Evolutionary conservation across 2,888 invertebrate species (phyloP).

Genomic region (Microdon myrmicae): DNA sequence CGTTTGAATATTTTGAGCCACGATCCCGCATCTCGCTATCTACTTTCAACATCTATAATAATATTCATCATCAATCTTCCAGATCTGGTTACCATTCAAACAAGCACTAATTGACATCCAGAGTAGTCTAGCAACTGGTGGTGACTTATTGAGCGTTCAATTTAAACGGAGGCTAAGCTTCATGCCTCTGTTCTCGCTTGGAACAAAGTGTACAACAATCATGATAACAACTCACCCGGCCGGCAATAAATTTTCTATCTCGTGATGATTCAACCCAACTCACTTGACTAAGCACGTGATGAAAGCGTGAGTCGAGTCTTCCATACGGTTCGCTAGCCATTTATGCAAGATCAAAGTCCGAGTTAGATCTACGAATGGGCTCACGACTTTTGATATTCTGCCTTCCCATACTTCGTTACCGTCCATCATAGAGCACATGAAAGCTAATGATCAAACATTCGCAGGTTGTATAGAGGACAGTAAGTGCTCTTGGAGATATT

Average conservation of each 20-base stretch:
- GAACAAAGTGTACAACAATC: neutral
- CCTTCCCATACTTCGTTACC: conserved; percentile 4
- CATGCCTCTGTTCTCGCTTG: too few species aligned
- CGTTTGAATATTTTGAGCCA: too few species aligned
- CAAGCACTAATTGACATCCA: too few species aligned
- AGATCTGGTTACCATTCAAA: too few species aligned
- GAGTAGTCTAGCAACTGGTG: too few species aligned
- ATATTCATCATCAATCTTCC: too few species aligned
- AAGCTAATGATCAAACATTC: neutral
- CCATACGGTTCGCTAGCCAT: too few species aligned
- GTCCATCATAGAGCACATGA: neutral
- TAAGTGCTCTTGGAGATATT: conserved; percentile 39
- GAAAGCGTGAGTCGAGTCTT: conserved; percentile 33
- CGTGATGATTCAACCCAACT: conserved; percentile 47
- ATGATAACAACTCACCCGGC: neutral
- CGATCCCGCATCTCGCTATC: too few species aligned
- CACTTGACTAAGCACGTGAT: conserved; percentile 41
- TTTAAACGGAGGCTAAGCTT: too few species aligned
- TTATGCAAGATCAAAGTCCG: conserved; percentile 21
- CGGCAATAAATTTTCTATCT: conserved; percentile 24
- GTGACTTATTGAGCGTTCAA: too few species aligned
- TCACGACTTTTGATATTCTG: conserved; percentile 16
- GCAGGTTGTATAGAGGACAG: conserved; percentile 3
- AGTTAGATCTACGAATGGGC: neutral
- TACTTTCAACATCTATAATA: too few species aligned